These are phyloP conservation scores for Lucilia cuprina DNA, from an alignment of 1,140 invertebrate genomes.

Conservation along the genomic window DNA sequence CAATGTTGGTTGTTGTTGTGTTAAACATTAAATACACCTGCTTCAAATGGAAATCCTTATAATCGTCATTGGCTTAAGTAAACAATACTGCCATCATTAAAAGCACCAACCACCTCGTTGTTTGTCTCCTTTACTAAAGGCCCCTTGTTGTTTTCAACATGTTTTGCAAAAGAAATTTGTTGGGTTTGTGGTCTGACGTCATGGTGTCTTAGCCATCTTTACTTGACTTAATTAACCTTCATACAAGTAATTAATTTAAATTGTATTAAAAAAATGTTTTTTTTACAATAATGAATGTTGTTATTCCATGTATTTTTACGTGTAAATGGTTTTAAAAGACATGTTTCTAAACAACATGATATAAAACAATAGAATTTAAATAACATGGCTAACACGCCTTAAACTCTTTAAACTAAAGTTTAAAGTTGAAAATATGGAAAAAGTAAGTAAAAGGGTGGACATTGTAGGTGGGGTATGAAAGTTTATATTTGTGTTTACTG, in stretches of 20 bases:
- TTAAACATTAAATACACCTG: neutral
- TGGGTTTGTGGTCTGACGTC: neutral
- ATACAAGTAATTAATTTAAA: conserved; percentile 40
- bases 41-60: neutral
- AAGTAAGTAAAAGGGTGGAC: no score
- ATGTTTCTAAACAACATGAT: neutral
- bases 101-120: neutral
- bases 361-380: neutral
- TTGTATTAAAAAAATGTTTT: neutral
- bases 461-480: no score
- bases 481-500: no score
- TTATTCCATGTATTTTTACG: neutral
- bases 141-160: neutral
- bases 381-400: no score
- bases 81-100: no score
- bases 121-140: neutral
- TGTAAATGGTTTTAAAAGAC: neutral
- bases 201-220: neutral
- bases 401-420: no score
- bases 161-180: neutral
- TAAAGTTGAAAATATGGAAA: no score
- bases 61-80: neutral
- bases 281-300: neutral
- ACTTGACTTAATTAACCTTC: conserved; percentile 39
- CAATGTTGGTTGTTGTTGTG: neutral